These are phyloP conservation scores for Anguilla marmorata DNA, from an alignment of 2,797 vertebrate genomes.

Conservation along the genomic window DNA sequence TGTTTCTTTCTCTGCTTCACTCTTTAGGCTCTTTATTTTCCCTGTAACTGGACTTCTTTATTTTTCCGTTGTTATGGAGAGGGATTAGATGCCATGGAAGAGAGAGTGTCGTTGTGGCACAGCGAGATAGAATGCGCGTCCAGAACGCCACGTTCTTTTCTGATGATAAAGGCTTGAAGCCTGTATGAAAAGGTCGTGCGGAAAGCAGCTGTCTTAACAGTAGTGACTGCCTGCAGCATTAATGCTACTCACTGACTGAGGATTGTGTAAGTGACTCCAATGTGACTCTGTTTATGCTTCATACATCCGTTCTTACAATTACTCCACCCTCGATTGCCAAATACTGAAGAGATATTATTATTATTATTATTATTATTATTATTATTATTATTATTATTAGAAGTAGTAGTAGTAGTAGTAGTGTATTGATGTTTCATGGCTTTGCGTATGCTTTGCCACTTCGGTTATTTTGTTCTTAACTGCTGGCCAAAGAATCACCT, in stretches of 20 bases:
- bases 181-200: constrained; percentile 7
- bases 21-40: constrained; percentile 62
- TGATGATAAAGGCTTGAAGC: constrained; percentile 21
- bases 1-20: constrained; percentile 34
- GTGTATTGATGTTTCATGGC: too few species aligned
- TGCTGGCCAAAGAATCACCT: not conserved
- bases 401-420: not conserved
- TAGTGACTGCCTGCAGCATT: not conserved
- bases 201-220: constrained; percentile 14
- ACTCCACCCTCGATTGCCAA: not conserved
- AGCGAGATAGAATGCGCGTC: constrained; percentile 30
- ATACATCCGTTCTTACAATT: not conserved
- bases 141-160: constrained; percentile 37
- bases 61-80: constrained; percentile 53
- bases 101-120: constrained; percentile 40
- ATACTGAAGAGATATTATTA: not conserved
- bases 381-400: too few species aligned
- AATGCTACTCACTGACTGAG: not conserved
- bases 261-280: not conserved
- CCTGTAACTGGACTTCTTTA: constrained; percentile 48
- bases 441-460: too few species aligned
- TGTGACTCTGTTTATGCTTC: not conserved
- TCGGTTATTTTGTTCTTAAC: too few species aligned
- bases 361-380: too few species aligned
- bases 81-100: constrained; percentile 48